phyloP scores from a whole-genome alignment of 2,888 invertebrate species.

The Odontothrips loti region DNA sequence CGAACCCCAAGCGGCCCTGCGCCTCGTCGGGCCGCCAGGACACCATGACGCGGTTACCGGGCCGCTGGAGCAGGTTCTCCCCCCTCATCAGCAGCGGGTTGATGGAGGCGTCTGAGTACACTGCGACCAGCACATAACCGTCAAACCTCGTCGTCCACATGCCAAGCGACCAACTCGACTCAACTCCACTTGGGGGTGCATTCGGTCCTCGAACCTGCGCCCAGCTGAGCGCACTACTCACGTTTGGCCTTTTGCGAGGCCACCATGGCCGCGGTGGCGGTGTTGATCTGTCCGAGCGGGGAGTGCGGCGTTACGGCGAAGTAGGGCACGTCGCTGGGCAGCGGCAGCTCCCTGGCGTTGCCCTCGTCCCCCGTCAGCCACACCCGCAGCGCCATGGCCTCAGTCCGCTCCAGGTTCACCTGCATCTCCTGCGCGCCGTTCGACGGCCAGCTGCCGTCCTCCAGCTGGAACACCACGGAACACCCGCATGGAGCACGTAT shows the following conservation, averaged over 20 bases:
- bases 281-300: neutral
- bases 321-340: slow-evolving; percentile 5
- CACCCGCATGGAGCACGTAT: neutral
- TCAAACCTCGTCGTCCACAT: too few relatives aligned
- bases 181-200: too few relatives aligned
- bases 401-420: slow-evolving; percentile 3
- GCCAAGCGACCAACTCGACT: too few relatives aligned
- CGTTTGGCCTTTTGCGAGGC: slow-evolving; percentile 2
- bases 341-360: neutral
- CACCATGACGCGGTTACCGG: neutral
- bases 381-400: neutral
- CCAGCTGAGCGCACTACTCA: neutral
- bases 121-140: neutral
- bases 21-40: neutral
- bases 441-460: neutral
- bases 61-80: slow-evolving; percentile 7
- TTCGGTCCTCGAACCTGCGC: neutral
- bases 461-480: neutral
- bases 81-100: slow-evolving; percentile 21
- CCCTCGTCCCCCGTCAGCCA: neutral
- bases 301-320: slow-evolving; percentile 1
- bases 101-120: neutral
- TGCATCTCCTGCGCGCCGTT: neutral
- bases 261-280: neutral
- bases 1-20: neutral